These are phyloP conservation scores for Syngnathus floridae DNA, from an alignment of 2,113 vertebrate species.

Conservation along the genomic window DNA sequence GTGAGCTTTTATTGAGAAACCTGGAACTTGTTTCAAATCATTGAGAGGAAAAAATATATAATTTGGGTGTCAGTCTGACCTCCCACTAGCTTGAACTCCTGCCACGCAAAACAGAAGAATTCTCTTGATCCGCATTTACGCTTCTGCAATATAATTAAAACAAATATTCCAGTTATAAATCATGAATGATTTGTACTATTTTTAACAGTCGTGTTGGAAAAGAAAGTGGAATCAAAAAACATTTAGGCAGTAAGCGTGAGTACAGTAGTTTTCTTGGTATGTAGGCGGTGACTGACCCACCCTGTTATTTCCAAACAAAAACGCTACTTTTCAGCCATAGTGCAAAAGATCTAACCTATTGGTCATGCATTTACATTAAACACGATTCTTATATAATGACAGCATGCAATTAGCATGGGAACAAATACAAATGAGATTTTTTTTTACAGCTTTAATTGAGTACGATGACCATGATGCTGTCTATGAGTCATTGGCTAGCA, in stretches of 20 bases:
- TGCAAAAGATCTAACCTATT: neutral
- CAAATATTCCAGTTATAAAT: constrained; percentile 1
- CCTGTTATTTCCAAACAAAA: neutral
- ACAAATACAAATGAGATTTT: neutral
- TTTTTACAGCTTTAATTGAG: neutral
- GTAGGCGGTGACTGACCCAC: neutral
- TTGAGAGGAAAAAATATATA: too few relatives aligned
- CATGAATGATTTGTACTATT: neutral
- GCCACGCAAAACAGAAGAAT: neutral
- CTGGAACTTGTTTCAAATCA: too few relatives aligned
- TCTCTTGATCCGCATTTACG: neutral
- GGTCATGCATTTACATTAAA: neutral
- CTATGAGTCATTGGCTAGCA: neutral
- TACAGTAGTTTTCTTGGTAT: neutral
- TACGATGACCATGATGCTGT: neutral
- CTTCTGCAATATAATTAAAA: neutral
- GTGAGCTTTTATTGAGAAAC: too few relatives aligned
- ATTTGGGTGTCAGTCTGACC: too few relatives aligned
- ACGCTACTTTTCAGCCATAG: neutral
- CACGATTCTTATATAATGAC: neutral
- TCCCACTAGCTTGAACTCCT: neutral
- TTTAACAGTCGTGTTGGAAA: neutral
- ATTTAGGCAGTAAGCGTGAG: neutral
- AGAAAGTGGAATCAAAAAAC: neutral
- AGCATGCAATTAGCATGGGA: neutral